Evolutionary conservation across 2,888 invertebrate species (phyloP).

Genomic region (Calephelis perditalis): DNA sequence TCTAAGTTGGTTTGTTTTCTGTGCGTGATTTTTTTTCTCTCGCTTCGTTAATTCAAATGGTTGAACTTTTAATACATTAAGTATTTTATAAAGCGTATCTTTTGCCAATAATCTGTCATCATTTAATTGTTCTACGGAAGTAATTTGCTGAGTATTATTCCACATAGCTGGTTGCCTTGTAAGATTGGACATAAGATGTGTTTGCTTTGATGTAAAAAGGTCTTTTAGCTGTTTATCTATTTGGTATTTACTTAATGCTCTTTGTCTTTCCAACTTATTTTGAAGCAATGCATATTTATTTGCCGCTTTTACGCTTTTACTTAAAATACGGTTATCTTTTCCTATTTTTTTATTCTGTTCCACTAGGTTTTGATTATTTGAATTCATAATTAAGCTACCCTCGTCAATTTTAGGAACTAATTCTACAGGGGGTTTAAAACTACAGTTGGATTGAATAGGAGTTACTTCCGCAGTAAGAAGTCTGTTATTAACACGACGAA

Average conservation of each 20-base stretch:
- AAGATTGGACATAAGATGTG: too few relatives aligned
- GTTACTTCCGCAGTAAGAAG: conserved; percentile 56
- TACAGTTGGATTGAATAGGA: conserved; percentile 41
- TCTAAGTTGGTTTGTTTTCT: too few relatives aligned
- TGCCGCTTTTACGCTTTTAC: too few relatives aligned
- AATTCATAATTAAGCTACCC: not conserved
- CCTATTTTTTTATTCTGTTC: not conserved
- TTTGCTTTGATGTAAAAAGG: too few relatives aligned
- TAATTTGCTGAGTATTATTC: not conserved
- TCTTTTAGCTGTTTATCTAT: too few relatives aligned
- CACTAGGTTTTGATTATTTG: not conserved
- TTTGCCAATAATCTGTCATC: conserved; percentile 36
- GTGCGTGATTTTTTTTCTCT: conserved; percentile 2
- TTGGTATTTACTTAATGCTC: too few relatives aligned
- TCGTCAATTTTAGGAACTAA: conserved; percentile 16
- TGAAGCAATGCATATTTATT: too few relatives aligned
- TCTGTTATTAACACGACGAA: conserved; percentile 53
- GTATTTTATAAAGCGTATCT: conserved; percentile 59
- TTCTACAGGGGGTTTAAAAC: conserved; percentile 25
- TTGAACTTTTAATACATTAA: conserved; percentile 37
- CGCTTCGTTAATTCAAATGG: not conserved
- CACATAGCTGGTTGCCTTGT: not conserved
- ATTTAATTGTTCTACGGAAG: not conserved
- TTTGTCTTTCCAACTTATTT: too few relatives aligned
- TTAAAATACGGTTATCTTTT: too few relatives aligned